Percentiles rank a stretch among this genome's conserved stretches.
These are phyloP conservation scores for Mormyrus proboscirostris DNA, from an alignment of 2,797 vertebrate species.

Conservation along the genomic window DNA sequence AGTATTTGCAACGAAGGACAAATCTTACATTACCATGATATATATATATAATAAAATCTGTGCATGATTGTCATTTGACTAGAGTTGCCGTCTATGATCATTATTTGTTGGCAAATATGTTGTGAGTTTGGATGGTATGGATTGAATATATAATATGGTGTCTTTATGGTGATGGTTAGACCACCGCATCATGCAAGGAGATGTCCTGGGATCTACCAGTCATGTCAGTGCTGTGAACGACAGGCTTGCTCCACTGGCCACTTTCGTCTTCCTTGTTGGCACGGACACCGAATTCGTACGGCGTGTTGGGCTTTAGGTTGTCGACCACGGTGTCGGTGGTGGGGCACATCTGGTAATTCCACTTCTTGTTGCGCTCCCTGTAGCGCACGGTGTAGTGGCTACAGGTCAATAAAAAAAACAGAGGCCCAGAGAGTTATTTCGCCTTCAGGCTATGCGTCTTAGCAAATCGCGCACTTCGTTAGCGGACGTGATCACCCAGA, in stretches of 20 bases:
- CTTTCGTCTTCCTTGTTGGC: conserved; percentile 62
- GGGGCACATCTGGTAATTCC: conserved; percentile 92
- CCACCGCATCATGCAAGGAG: neutral
- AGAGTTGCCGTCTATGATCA: neutral
- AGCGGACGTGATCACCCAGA: neutral
- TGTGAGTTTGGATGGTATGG: neutral
- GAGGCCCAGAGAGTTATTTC: neutral
- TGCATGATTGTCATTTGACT: neutral
- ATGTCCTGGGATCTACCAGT: conserved; percentile 41
- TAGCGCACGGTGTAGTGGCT: conserved; percentile 79
- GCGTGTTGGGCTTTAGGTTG: conserved; percentile 77
- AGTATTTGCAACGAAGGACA: neutral
- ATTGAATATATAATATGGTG: neutral
- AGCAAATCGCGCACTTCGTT: neutral
- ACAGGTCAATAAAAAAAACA: neutral
- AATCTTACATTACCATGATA: conserved; percentile 22
- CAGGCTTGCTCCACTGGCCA: conserved; percentile 81
- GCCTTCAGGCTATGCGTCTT: neutral
- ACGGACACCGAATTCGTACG: conserved; percentile 91
- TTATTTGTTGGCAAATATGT: neutral
- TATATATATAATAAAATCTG: neutral
- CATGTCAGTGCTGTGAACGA: conserved; percentile 70
- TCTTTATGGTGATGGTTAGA: neutral
- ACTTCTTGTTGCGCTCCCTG: conserved; percentile 81
- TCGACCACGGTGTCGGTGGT: conserved; percentile 86